A percentile compares a stretch with the other conserved stretches of the same genome.
phyloP scores from a whole-genome alignment of 2,797 vertebrate species.

The Sparidentex hasta region DNA sequence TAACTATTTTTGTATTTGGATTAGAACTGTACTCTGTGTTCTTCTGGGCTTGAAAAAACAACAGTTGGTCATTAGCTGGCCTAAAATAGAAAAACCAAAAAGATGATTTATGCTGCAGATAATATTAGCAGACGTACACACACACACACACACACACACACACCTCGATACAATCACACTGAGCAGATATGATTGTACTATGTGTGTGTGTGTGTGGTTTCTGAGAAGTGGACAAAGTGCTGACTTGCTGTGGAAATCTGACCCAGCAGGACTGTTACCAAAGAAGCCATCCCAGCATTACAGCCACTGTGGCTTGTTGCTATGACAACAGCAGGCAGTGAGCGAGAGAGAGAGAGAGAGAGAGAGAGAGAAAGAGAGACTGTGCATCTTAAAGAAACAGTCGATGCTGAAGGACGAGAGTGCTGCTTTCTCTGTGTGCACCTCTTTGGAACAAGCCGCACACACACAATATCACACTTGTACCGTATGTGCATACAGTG shows the following conservation, averaged over 20 bases:
- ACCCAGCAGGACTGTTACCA: slow-evolving; percentile 42
- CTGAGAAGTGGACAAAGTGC: slow-evolving; percentile 35
- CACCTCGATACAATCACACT: neutral
- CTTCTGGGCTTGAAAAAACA: neutral
- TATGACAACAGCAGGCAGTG: slow-evolving; percentile 75
- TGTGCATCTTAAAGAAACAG: slow-evolving; percentile 48
- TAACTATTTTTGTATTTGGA: neutral
- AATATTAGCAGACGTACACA: neutral
- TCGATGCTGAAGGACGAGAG: neutral
- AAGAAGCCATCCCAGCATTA: slow-evolving; percentile 35
- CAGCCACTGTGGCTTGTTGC: slow-evolving; percentile 69
- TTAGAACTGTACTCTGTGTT: no score
- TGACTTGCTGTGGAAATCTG: slow-evolving; percentile 54
- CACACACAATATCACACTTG: neutral
- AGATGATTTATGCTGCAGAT: neutral
- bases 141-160: neutral
- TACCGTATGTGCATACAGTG: neutral
- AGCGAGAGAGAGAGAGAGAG: neutral
- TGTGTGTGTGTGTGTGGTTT: neutral
- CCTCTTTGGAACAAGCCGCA: neutral
- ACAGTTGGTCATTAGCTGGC: no score
- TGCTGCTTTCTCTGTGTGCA: neutral
- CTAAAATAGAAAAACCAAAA: neutral
- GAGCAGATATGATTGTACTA: neutral
- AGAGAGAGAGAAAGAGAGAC: neutral